Evolutionary conservation across 2,888 invertebrate species (phyloP).

Genomic region (Dolichomitus sp.): DNA sequence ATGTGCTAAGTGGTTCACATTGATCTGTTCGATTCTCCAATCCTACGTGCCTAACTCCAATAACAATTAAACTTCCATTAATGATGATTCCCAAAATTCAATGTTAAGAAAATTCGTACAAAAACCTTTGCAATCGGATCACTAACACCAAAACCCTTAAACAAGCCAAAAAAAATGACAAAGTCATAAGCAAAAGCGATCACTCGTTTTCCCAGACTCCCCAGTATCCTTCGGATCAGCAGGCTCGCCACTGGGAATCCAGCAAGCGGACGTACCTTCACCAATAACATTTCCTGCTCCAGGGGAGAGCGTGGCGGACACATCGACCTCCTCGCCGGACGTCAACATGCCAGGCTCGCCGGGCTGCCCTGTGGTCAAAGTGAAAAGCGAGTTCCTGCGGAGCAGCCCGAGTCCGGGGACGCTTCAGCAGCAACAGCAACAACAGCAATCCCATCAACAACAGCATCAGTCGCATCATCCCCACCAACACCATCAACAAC

Average conservation of each 20-base stretch:
- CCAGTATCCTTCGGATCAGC: constrained; percentile 85
- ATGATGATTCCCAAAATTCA: neutral
- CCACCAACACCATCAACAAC: constrained; percentile 80
- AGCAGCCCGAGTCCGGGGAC: constrained; percentile 88
- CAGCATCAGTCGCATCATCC: constrained; percentile 9
- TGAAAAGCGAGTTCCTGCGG: constrained; percentile 85
- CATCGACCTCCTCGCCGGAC: constrained; percentile 97
- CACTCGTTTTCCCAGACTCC: constrained; percentile 82
- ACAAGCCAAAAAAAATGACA: constrained; percentile 14
- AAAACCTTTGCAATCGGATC: neutral
- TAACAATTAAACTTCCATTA: neutral
- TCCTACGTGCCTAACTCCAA: neutral
- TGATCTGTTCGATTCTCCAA: constrained; percentile 1
- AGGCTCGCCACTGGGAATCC: constrained; percentile 84
- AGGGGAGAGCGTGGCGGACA: constrained; percentile 97
- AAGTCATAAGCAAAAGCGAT: constrained; percentile 61
- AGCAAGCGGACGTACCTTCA: constrained; percentile 84
- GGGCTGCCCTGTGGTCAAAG: constrained; percentile 85
- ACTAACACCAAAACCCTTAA: neutral
- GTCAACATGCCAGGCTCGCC: constrained; percentile 95
- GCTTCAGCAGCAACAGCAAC: constrained; percentile 83
- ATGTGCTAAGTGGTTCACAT: neutral
- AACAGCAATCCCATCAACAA: constrained; percentile 76
- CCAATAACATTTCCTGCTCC: constrained; percentile 86
- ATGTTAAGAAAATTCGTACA: neutral